Conservation (phyloP, 2,113 vertebrate genomes). For the Atractosteus spatula region DNA sequence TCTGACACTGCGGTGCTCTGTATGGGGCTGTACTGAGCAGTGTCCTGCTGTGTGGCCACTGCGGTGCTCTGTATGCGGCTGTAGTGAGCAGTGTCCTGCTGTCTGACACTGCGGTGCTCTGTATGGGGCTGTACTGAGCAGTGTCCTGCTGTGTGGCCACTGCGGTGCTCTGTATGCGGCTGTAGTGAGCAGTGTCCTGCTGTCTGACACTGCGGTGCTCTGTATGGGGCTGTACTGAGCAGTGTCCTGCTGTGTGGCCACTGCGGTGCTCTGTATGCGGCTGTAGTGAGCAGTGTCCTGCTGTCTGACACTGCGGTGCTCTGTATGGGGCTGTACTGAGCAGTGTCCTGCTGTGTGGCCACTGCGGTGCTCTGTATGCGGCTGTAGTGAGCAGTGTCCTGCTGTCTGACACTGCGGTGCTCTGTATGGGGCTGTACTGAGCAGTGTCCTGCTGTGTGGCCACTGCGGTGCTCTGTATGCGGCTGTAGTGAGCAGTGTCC, state of each 20-base stretch:
- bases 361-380: too few relatives aligned
- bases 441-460: conserved; percentile 17
- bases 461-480: too few relatives aligned
- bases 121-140: not conserved
- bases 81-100: not conserved
- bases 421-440: not conserved
- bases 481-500: too few relatives aligned
- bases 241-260: conserved; percentile 21
- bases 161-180: too few relatives aligned
- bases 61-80: too few relatives aligned
- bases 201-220: conserved; percentile 21
- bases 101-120: conserved; percentile 20
- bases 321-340: not conserved
- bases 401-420: conserved; percentile 18
- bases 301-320: conserved; percentile 19
- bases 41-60: conserved; percentile 24
- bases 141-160: conserved; percentile 23
- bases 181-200: too few relatives aligned
- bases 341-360: conserved; percentile 19
- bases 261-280: too few relatives aligned
- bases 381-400: too few relatives aligned
- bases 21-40: not conserved
- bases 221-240: not conserved
- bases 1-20: conserved; percentile 20
- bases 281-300: too few relatives aligned